These are phyloP conservation scores for Drosophila trichaetosa DNA, from an alignment of 2,888 invertebrate species.

Conservation along the genomic window DNA sequence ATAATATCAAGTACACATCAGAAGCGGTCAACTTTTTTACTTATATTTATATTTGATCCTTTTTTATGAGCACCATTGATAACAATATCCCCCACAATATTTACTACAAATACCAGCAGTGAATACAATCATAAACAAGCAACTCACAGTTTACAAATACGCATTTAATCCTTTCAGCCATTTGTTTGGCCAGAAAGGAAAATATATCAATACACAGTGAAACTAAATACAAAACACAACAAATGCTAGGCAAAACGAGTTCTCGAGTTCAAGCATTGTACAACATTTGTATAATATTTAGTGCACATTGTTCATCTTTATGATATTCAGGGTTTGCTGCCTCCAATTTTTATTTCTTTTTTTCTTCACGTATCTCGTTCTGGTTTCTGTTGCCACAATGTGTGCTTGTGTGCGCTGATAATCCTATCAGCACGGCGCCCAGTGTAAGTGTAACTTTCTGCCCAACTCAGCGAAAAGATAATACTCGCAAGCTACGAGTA, in stretches of 20 bases:
- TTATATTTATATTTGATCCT: not conserved
- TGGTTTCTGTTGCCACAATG: slow-evolving; percentile 37
- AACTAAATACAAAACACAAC: slow-evolving; percentile 43
- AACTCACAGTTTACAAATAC: slow-evolving; percentile 9
- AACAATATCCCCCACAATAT: not conserved
- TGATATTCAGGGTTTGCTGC: slow-evolving; percentile 34
- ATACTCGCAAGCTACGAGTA: slow-evolving; percentile 25
- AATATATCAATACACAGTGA: slow-evolving; percentile 33
- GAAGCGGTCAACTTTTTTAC: not conserved
- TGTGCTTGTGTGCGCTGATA: slow-evolving; percentile 44
- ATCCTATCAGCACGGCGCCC: slow-evolving; percentile 64
- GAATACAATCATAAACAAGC: slow-evolving; percentile 8
- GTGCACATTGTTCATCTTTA: slow-evolving; percentile 59
- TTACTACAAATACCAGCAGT: not conserved
- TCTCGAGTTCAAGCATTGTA: slow-evolving; percentile 48
- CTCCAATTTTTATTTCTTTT: slow-evolving; percentile 18
- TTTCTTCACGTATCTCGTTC: slow-evolving; percentile 22
- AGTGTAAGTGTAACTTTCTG: slow-evolving; percentile 18
- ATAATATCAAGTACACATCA: not conserved
- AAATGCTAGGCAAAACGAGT: slow-evolving; percentile 25
- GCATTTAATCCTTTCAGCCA: slow-evolving; percentile 22
- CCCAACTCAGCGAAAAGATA: slow-evolving; percentile 32
- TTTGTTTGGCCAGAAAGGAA: slow-evolving; percentile 9
- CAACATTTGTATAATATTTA: slow-evolving; percentile 69
- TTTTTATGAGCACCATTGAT: not conserved